Percentiles rank a stretch among this genome's conserved stretches.
These are phyloP conservation scores for Clanis bilineata DNA, from an alignment of 2,888 invertebrate species.

Conservation along the genomic window DNA sequence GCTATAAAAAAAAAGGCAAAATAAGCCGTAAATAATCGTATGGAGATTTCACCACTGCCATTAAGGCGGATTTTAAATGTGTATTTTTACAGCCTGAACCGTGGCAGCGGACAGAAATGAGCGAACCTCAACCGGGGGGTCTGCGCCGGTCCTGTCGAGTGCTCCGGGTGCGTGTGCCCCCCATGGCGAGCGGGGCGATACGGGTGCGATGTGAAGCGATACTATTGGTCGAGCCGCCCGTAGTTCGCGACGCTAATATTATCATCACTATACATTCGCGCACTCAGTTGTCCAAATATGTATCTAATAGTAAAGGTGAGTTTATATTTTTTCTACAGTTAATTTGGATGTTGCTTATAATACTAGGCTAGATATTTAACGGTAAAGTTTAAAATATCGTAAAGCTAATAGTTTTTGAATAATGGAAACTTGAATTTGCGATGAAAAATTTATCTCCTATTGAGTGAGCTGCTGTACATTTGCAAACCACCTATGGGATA, in stretches of 20 bases:
- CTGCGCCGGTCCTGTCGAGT: constrained; percentile 69
- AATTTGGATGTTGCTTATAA: too few species aligned
- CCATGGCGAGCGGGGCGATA: constrained; percentile 63
- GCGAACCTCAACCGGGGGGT: constrained; percentile 57
- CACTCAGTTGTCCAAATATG: constrained; percentile 73
- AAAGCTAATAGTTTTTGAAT: too few species aligned
- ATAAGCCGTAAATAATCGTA: too few species aligned
- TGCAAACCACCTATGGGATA: too few species aligned
- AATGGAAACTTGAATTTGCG: too few species aligned
- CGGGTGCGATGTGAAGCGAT: constrained; percentile 68
- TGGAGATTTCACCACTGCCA: too few species aligned
- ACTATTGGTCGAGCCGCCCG: constrained; percentile 66
- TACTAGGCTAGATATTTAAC: too few species aligned
- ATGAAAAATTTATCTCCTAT: too few species aligned
- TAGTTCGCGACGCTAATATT: constrained; percentile 54
- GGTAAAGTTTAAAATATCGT: too few species aligned
- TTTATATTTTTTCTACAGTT: constrained; percentile 2
- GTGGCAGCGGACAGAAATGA: constrained; percentile 69
- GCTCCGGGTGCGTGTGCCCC: constrained; percentile 59
- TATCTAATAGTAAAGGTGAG: constrained; percentile 66
- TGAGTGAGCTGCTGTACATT: too few species aligned
- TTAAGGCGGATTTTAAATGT: too few species aligned
- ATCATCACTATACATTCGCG: constrained; percentile 68
- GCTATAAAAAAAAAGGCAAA: too few species aligned
- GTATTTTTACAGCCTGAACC: constrained; percentile 55